Evolutionary conservation across 2,888 invertebrate species (phyloP).

Genomic region (Amiota communis): DNA sequence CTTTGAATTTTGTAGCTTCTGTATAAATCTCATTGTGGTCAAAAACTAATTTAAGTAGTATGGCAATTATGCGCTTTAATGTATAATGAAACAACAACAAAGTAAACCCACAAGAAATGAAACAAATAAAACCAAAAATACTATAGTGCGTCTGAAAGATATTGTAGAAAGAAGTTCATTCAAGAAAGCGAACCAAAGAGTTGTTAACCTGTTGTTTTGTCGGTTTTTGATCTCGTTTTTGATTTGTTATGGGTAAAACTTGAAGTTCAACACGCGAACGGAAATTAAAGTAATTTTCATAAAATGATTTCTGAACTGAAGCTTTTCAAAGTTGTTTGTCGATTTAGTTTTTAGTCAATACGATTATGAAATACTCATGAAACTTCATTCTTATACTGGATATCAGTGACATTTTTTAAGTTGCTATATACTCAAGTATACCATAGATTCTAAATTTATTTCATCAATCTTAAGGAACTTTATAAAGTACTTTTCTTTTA

Average conservation of each 20-base stretch:
- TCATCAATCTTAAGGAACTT: too few relatives aligned
- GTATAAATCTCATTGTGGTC: conserved; percentile 24
- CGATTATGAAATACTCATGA: too few relatives aligned
- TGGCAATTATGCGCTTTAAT: conserved; percentile 60
- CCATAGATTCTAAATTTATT: too few relatives aligned
- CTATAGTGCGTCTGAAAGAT: neutral
- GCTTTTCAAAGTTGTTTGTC: conserved; percentile 15
- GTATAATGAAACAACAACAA: conserved; percentile 56
- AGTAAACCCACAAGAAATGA: neutral
- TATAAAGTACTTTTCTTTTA: too few relatives aligned
- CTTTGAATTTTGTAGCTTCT: neutral
- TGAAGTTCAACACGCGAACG: conserved; percentile 64
- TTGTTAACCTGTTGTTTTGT: conserved; percentile 25
- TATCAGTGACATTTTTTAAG: too few relatives aligned
- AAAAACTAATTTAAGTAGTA: conserved; percentile 44
- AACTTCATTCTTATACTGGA: too few relatives aligned
- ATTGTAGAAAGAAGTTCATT: neutral
- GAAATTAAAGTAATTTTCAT: conserved; percentile 66
- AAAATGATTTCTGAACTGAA: conserved; percentile 34
- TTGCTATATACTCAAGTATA: too few relatives aligned
- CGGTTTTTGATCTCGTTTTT: neutral
- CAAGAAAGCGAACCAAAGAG: neutral
- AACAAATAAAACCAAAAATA: neutral
- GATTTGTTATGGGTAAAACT: neutral
- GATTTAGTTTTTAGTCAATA: conserved; percentile 35